Conservation (phyloP, 2,888 invertebrate species). For the Idaea aversata region DNA sequence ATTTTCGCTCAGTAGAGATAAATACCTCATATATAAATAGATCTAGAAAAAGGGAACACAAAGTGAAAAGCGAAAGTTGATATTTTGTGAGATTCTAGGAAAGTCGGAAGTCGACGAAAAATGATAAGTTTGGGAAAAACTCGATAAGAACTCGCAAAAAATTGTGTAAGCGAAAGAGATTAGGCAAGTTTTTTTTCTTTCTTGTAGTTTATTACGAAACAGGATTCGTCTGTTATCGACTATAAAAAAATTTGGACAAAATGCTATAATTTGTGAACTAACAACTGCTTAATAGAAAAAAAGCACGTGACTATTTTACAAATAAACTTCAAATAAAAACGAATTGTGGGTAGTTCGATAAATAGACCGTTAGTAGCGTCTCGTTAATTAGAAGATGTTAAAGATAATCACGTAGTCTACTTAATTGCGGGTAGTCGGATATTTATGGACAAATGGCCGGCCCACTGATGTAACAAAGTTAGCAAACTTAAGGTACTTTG, state of each 20-base stretch:
- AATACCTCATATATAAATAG: background rate
- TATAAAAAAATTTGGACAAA: background rate
- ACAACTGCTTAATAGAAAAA: too few relatives aligned
- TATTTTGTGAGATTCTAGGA: background rate
- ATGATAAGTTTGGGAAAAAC: background rate
- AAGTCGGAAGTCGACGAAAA: background rate
- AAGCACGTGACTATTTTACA: too few relatives aligned
- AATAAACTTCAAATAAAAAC: too few relatives aligned
- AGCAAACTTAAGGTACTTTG: too few relatives aligned
- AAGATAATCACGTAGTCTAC: too few relatives aligned
- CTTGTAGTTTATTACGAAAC: background rate
- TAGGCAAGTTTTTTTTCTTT: background rate
- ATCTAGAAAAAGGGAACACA: background rate
- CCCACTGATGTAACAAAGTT: too few relatives aligned
- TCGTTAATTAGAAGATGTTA: too few relatives aligned
- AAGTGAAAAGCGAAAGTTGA: background rate
- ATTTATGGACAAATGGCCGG: too few relatives aligned
- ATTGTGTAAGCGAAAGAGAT: background rate
- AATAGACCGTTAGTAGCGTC: too few relatives aligned
- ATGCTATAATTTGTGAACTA: background rate
- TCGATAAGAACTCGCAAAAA: background rate
- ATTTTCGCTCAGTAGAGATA: too few relatives aligned
- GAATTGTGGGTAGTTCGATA: too few relatives aligned
- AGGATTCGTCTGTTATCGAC: background rate
- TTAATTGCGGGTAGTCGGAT: too few relatives aligned